These are phyloP conservation scores for Acanthurus leucopareius DNA, from an alignment of 2,797 vertebrate genomes.

Conservation along the genomic window DNA sequence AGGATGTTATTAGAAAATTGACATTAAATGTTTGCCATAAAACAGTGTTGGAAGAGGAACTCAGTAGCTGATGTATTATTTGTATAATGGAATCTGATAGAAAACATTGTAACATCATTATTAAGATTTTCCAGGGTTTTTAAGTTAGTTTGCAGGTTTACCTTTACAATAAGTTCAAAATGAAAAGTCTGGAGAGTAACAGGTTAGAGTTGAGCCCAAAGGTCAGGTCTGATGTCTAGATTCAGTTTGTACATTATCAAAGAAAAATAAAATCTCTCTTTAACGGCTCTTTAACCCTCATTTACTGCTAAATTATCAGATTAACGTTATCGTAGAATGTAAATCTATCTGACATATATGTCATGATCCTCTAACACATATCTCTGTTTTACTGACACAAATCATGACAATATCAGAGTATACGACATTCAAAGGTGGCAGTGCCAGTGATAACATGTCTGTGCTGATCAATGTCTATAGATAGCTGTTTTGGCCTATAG, in stretches of 20 bases:
- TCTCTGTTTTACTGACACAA: slow-evolving; percentile 38
- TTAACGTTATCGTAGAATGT: not conserved
- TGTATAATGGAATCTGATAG: not conserved
- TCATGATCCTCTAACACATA: slow-evolving; percentile 40
- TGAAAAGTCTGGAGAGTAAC: not conserved
- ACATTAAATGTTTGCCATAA: not conserved
- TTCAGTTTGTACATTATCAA: not conserved
- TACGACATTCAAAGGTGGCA: slow-evolving; percentile 39
- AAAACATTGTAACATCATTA: not conserved
- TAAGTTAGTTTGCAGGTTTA: not conserved
- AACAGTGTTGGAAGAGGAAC: not conserved
- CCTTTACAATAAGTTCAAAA: not conserved
- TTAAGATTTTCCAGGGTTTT: not conserved
- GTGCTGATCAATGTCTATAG: not conserved
- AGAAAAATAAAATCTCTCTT: slow-evolving; percentile 3
- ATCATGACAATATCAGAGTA: slow-evolving; percentile 16
- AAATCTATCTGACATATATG: slow-evolving; percentile 20
- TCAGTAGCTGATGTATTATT: not conserved
- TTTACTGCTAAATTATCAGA: slow-evolving; percentile 18
- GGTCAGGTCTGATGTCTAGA: slow-evolving; percentile 19
- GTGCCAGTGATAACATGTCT: slow-evolving; percentile 14
- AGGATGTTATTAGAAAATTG: not conserved
- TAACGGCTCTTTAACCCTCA: too few species aligned
- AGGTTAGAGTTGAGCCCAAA: slow-evolving; percentile 16
- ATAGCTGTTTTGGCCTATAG: not conserved